Percentiles rank a stretch among this genome's conserved stretches.
Evolutionary conservation across 2,888 invertebrate genomes (phyloP).

Genomic region (Neoscelio sp.): DNA sequence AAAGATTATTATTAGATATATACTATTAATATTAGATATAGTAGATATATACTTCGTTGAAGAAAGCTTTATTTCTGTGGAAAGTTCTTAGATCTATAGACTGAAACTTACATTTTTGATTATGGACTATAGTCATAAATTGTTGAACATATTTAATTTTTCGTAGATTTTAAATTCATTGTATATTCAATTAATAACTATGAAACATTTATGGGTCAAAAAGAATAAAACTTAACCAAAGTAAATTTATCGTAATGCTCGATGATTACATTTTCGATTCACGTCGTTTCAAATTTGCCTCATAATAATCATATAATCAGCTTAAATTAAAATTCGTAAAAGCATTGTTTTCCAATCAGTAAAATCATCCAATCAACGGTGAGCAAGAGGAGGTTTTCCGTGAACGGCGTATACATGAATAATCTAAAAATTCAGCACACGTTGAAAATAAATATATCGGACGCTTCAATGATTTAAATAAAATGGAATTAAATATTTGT

Average conservation of each 20-base stretch:
- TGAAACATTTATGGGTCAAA: background rate
- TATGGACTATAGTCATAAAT: no score
- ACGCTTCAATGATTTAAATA: conserved; percentile 10
- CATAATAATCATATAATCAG: conserved; percentile 15
- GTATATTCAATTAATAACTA: no score
- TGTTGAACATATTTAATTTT: no score
- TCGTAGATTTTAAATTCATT: no score
- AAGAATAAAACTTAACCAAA: background rate
- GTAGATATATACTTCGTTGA: no score
- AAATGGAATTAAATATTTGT: conserved; percentile 37
- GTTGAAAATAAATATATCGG: conserved; percentile 2
- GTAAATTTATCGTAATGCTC: no score
- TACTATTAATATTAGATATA: no score
- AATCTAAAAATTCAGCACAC: conserved; percentile 7
- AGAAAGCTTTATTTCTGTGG: no score
- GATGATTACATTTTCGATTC: conserved; percentile 12
- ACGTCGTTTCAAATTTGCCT: conserved; percentile 11
- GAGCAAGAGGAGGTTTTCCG: background rate
- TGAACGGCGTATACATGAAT: background rate
- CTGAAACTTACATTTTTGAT: no score
- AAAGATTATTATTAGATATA: no score
- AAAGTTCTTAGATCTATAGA: no score
- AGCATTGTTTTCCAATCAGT: background rate
- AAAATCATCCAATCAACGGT: background rate
- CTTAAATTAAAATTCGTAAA: conserved; percentile 23